Conservation (phyloP, 2,113 vertebrate species). For the Callipepla squamata region DNA sequence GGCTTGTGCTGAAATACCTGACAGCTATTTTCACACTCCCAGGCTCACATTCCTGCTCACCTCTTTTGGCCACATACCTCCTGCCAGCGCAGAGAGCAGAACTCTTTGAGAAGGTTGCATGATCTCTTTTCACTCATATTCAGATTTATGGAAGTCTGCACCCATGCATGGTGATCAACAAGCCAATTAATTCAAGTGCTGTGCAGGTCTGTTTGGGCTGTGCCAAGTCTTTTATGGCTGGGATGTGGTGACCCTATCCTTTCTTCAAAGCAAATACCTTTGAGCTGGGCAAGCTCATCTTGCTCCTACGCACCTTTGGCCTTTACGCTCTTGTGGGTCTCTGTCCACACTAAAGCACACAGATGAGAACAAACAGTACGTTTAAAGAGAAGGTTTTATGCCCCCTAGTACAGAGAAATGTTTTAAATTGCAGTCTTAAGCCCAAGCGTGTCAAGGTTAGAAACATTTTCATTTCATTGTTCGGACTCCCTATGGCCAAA, state of each 20-base stretch:
- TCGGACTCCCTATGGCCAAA: constrained; percentile 21
- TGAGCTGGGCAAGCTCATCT: background rate
- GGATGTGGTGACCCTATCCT: background rate
- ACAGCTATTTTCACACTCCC: background rate
- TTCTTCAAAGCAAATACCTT: background rate
- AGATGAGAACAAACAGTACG: background rate
- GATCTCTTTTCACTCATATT: background rate
- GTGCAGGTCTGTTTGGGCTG: background rate
- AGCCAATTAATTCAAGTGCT: fast-evolving
- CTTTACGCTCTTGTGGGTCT: background rate
- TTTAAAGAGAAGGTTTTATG: constrained; percentile 1
- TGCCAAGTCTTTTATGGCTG: background rate
- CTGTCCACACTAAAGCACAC: background rate
- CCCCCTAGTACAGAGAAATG: background rate
- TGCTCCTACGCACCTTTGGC: background rate
- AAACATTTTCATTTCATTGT: background rate
- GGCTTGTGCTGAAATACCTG: background rate
- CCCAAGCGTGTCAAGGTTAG: background rate
- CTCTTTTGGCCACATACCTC: background rate
- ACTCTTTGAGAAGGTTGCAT: fast-evolving
- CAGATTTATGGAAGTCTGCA: background rate
- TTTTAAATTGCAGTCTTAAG: background rate
- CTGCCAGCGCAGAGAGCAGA: background rate
- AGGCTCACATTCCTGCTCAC: background rate
- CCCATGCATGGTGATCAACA: background rate